phyloP scores from a whole-genome alignment of 2,888 invertebrate genomes.

The Acleris literana region DNA sequence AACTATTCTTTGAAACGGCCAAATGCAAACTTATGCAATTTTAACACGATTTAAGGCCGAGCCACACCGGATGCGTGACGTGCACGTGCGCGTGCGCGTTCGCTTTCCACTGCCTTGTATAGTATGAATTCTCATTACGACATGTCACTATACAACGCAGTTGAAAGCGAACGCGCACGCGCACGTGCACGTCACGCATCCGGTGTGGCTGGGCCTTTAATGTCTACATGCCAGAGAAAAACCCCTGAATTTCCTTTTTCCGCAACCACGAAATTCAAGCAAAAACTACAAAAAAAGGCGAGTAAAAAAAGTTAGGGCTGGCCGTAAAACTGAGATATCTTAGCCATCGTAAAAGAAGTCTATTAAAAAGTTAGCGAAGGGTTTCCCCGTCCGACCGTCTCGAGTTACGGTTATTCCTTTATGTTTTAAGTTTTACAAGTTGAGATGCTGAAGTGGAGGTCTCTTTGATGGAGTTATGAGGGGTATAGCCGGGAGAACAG shows the following conservation, averaged over 20 bases:
- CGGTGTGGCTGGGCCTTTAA: too few species aligned
- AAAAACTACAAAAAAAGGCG: constrained; percentile 21
- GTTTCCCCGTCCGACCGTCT: constrained; percentile 30
- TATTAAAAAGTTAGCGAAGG: constrained; percentile 44
- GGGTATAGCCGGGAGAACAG: too few species aligned
- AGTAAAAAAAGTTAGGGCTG: constrained; percentile 12
- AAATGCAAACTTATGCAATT: too few species aligned
- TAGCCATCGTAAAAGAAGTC: constrained; percentile 39
- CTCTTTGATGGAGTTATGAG: not conserved
- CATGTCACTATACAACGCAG: too few species aligned
- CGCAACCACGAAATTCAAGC: constrained; percentile 2
- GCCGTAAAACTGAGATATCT: constrained; percentile 31
- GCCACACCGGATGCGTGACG: too few species aligned
- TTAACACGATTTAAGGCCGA: too few species aligned
- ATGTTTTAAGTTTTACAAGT: constrained; percentile 28
- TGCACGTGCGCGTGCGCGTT: too few species aligned
- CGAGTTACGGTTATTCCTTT: constrained; percentile 36
- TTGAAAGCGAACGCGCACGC: too few species aligned
- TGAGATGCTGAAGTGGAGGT: constrained; percentile 21
- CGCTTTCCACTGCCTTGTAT: too few species aligned
- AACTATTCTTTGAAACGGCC: too few species aligned
- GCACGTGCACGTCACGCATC: too few species aligned
- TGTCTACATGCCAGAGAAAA: not conserved
- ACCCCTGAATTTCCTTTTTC: not conserved
- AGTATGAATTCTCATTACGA: too few species aligned